Evolutionary conservation across 2,888 invertebrate species (phyloP).

Genomic region (Aleiodes testaceus): DNA sequence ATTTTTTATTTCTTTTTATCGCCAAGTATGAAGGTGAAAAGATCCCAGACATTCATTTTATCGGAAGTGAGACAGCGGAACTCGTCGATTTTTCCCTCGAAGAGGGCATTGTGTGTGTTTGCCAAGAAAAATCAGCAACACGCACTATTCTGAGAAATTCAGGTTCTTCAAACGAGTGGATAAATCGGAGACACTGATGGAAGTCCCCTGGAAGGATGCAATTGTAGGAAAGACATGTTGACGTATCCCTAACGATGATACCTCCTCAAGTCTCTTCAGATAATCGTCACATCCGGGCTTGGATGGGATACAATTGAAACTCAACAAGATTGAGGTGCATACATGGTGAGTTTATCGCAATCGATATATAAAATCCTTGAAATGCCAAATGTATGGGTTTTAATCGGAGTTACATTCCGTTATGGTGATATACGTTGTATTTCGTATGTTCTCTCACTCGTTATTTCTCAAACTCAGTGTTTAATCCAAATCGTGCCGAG

Average conservation of each 20-base stretch:
- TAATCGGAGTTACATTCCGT: constrained; percentile 18
- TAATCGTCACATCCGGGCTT: constrained; percentile 22
- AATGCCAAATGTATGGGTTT: constrained; percentile 1
- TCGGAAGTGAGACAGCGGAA: constrained; percentile 24
- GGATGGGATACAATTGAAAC: background rate
- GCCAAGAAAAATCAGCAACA: constrained; percentile 17
- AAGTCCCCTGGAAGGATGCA: background rate
- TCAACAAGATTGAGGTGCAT: constrained; percentile 19
- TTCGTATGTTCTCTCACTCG: constrained; percentile 13
- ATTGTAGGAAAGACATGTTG: background rate
- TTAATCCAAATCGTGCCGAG: constrained; percentile 15
- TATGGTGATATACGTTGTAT: constrained; percentile 12
- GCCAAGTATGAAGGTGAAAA: background rate
- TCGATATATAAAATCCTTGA: background rate
- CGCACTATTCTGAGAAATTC: constrained; percentile 18
- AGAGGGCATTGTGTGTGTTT: too few species aligned
- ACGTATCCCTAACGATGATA: constrained; percentile 25
- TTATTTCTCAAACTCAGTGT: background rate
- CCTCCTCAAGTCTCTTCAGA: background rate
- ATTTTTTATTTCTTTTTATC: background rate
- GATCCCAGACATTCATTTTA: background rate
- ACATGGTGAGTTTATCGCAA: constrained; percentile 19
- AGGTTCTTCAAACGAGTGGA: background rate
- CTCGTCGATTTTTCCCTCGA: constrained; percentile 9
- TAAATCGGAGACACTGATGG: constrained; percentile 14